phyloP scores from a whole-genome alignment of 2,797 vertebrate genomes.

The Pempheris klunzingeri region DNA sequence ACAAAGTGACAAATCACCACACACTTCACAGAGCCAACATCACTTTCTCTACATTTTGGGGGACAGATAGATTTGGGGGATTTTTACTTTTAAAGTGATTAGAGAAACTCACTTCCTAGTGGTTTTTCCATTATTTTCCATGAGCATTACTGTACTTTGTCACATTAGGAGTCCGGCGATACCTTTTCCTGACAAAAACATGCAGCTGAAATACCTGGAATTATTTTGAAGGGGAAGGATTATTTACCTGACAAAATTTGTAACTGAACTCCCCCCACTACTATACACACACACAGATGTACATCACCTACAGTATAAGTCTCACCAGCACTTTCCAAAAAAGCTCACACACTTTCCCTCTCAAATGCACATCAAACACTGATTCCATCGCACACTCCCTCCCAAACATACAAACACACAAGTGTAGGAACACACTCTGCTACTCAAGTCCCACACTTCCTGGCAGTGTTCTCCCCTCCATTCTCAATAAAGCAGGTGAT shows the following conservation, averaged over 20 bases:
- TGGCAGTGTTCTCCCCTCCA: conserved; percentile 73
- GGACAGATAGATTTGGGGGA: conserved; percentile 73
- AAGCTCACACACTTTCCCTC: conserved; percentile 47
- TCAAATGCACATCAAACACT: conserved; percentile 59
- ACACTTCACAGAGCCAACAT: conserved; percentile 81
- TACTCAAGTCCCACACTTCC: conserved; percentile 67
- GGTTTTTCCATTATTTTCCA: conserved; percentile 67
- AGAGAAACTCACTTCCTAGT: conserved; percentile 72
- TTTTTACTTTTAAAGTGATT: conserved; percentile 83
- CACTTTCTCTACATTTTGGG: conserved; percentile 79
- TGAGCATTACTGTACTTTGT: conserved; percentile 55
- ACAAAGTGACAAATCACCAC: conserved; percentile 90
- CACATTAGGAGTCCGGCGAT: conserved; percentile 28
- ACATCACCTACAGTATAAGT: conserved; percentile 33
- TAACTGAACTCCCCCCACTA: conserved; percentile 11
- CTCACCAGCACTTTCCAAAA: conserved; percentile 36
- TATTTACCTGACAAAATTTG: conserved; percentile 50
- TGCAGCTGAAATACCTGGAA: conserved; percentile 33
- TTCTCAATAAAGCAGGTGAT: conserved; percentile 89
- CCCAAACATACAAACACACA: conserved; percentile 66
- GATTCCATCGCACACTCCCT: conserved; percentile 59
- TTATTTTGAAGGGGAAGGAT: conserved; percentile 40
- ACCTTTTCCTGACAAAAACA: conserved; percentile 40
- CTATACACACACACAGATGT: conserved; percentile 10
- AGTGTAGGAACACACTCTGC: conserved; percentile 56